Evolutionary conservation across 2,797 vertebrate species (phyloP).

Genomic region (Gymnoscopelus braueri): DNA sequence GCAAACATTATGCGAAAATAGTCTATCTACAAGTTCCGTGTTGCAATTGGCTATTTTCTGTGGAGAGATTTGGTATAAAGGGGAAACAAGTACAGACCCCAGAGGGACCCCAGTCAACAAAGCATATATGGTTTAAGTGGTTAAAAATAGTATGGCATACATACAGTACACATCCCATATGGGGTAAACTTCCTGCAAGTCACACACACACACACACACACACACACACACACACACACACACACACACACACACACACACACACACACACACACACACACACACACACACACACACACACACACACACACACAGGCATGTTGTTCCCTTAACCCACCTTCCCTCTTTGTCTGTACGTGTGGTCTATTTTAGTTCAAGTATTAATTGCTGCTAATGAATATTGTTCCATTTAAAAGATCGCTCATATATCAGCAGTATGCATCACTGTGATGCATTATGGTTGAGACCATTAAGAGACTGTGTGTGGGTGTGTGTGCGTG

Average conservation of each 20-base stretch:
- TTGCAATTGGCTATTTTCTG: no score
- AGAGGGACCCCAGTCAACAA: no score
- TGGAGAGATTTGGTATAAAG: no score
- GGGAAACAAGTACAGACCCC: no score
- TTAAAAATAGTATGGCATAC: no score
- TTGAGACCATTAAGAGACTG: slow-evolving; percentile 54
- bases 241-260: slow-evolving; percentile 1
- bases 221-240: slow-evolving; percentile 6
- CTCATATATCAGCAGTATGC: slow-evolving; percentile 57
- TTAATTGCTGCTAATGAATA: slow-evolving; percentile 74
- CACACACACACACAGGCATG: slow-evolving; percentile 9
- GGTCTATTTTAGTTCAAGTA: slow-evolving; percentile 60
- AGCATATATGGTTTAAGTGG: background rate
- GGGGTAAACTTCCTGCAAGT: no score
- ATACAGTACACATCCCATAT: no score
- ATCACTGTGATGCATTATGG: slow-evolving; percentile 64
- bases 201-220: slow-evolving; percentile 5
- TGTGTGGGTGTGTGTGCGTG: no score
- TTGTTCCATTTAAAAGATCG: slow-evolving; percentile 67
- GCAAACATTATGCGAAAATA: no score
- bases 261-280: slow-evolving; percentile 10
- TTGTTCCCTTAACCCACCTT: background rate
- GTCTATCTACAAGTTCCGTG: no score
- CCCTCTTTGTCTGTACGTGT: slow-evolving; percentile 42
- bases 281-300: slow-evolving; percentile 11